Base-by-base conservation (phyloP, 2,113 vertebrate genomes). In the Rutilus rutilus region DNA sequence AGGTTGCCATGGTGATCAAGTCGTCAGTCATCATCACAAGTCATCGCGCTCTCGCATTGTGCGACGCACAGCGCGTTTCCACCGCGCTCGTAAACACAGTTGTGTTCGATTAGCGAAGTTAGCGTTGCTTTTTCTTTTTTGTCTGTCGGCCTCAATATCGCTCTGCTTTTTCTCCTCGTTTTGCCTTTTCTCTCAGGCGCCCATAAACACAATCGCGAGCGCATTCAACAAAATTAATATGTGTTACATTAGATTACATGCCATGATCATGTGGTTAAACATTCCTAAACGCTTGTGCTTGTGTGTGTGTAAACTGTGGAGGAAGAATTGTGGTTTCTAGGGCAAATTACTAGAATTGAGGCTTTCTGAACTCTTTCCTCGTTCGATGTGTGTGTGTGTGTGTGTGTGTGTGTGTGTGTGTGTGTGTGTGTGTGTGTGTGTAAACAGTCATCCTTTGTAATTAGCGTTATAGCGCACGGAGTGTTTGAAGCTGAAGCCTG, bases 51-150 rank as follows among this genome's bases (percentile, higher is more conserved):
- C 57, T 11, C n/a, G 59, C 47, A 17, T 45, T 52, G 11, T 62
- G 84, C 21, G 74, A 69, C 84, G 77, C 39, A 17, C 36, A 77
- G 47, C 47, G 54, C 71, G 25, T 30, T 76, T 76, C 62, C 30
- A 54, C 71, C 45, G 47, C 64, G 57, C 84, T 84, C 76, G 25
- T 86, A 88, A 88, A 88, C 85, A 79, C 85, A 88, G 81, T 88
- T 88, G 87, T 86, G 81, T 86, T 86, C 23, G 86, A 86, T 86
- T 88, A 84, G 59, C 25, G 14, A 80, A 47, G 54, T 75, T 78
- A 80, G 75, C 87, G 65, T 79, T 75, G 80, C 79, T 86, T 74
- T 79, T 39, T 45, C 4, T 83, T 52, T 67, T 25, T 39, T 14
- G 60, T 57, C 87, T 52, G 33, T 52, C 60, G 19, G 57, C 23